Percentiles rank a stretch among this genome's conserved stretches.
These are phyloP conservation scores for Pseudococcus viburni DNA, from an alignment of 2,888 invertebrate species.

Conservation along the genomic window DNA sequence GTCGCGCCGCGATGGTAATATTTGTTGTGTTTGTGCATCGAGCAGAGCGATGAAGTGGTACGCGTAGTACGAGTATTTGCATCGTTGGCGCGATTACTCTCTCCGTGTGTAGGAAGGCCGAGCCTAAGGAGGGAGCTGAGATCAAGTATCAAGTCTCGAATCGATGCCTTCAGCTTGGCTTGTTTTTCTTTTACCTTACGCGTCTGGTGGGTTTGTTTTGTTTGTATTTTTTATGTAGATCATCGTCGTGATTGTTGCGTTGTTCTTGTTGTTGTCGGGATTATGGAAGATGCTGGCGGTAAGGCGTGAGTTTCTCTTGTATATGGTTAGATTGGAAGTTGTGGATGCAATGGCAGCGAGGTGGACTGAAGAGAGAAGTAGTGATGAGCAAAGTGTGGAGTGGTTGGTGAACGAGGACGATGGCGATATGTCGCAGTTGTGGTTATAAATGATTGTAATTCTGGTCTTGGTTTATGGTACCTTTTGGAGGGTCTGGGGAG, in stretches of 20 bases:
- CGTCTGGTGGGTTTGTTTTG: conserved; percentile 9
- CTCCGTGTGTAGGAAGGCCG: too few relatives aligned
- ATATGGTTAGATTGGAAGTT: neutral
- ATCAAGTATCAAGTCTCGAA: neutral
- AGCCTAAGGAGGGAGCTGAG: neutral
- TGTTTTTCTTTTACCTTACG: neutral
- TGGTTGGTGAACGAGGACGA: too few relatives aligned
- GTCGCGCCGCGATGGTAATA: conserved; percentile 11
- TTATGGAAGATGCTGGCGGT: conserved; percentile 4
- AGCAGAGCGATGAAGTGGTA: conserved; percentile 13
- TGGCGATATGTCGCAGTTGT: too few relatives aligned
- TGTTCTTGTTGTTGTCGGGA: neutral
- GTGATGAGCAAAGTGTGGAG: too few relatives aligned
- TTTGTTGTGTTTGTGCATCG: neutral
- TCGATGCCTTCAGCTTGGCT: neutral
- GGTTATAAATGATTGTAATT: too few relatives aligned
- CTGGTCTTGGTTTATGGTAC: too few relatives aligned
- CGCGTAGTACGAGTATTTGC: conserved; percentile 6
- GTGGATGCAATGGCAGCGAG: neutral
- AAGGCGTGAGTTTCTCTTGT: conserved; percentile 4
- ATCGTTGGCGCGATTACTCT: neutral
- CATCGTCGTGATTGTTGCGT: conserved; percentile 12
- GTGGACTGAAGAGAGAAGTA: too few relatives aligned
- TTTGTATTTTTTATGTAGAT: conserved; percentile 23
- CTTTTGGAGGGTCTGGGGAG: too few relatives aligned